Percentiles rank a stretch among this genome's conserved stretches.
Evolutionary conservation across 2,797 vertebrate genomes (phyloP).

Genomic region (Chelon labrosus): DNA sequence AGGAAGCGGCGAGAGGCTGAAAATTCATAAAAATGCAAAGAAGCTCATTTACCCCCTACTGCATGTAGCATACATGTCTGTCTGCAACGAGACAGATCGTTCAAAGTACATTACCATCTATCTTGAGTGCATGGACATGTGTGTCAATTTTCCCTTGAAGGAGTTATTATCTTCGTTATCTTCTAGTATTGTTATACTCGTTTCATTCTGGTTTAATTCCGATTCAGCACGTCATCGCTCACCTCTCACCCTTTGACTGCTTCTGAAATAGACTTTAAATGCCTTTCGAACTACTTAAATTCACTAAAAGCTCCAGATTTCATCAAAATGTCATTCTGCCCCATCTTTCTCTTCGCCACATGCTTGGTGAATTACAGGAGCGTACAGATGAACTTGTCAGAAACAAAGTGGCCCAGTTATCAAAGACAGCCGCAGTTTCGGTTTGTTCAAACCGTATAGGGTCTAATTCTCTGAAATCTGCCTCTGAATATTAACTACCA

Average conservation of each 20-base stretch:
- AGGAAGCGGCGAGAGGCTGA: background rate
- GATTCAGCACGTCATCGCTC: conserved; percentile 13
- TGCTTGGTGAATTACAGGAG: conserved; percentile 43
- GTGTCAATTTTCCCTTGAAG: conserved; percentile 33
- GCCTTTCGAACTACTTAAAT: conserved; percentile 17
- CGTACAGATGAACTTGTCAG: conserved; percentile 24
- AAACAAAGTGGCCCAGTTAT: conserved; percentile 39
- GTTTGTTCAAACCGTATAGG: background rate
- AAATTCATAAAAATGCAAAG: conserved; percentile 64
- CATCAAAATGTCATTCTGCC: background rate
- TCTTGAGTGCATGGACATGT: background rate
- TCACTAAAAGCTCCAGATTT: conserved; percentile 14
- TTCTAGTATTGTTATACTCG: conserved; percentile 32
- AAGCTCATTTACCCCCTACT: conserved; percentile 60
- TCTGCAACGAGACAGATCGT: conserved; percentile 20
- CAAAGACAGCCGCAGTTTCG: conserved; percentile 6
- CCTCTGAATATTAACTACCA: conserved; percentile 28
- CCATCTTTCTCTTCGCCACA: conserved; percentile 13
- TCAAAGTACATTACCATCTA: conserved; percentile 43
- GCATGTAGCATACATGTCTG: conserved; percentile 14
- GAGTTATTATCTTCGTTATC: conserved; percentile 40
- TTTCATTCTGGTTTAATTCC: conserved; percentile 28
- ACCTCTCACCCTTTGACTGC: background rate
- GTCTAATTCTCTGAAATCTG: conserved; percentile 5
- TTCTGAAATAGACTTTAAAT: conserved; percentile 39